These are phyloP conservation scores for Euproctis similis DNA, from an alignment of 2,888 invertebrate species.

Conservation along the genomic window DNA sequence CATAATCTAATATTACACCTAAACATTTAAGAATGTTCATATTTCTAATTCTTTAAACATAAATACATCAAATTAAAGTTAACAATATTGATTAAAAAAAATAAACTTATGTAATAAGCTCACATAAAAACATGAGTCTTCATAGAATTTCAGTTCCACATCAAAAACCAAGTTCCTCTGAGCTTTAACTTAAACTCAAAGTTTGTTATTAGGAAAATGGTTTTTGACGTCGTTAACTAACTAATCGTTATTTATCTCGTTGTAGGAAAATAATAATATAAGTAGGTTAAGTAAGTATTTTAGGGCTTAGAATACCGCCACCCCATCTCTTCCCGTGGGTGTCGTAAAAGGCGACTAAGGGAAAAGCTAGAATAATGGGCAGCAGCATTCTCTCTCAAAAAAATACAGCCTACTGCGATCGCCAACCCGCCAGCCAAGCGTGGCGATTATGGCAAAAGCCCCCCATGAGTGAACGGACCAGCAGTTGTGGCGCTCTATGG, in stretches of 20 bases:
- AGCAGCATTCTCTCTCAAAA: too few species aligned
- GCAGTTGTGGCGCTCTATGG: too few species aligned
- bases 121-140: slow-evolving; percentile 14
- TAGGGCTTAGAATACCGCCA: too few species aligned
- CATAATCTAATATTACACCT: slow-evolving; percentile 17
- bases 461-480: too few species aligned
- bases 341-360: too few species aligned
- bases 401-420: too few species aligned
- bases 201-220: slow-evolving; percentile 37
- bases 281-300: slow-evolving; percentile 9
- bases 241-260: slow-evolving; percentile 21
- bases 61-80: slow-evolving; percentile 27
- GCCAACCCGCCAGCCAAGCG: too few species aligned
- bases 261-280: slow-evolving; percentile 24
- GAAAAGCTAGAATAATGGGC: too few species aligned
- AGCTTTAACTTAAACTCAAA: slow-evolving; percentile 8
- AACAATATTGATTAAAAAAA: slow-evolving; percentile 20
- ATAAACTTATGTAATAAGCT: slow-evolving; percentile 22
- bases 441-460: too few species aligned
- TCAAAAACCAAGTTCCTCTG: slow-evolving; percentile 39
- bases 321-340: too few species aligned
- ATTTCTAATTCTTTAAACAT: too few species aligned
- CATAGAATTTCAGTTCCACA: slow-evolving; percentile 42
- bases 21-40: slow-evolving; percentile 20
- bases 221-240: slow-evolving; percentile 42